These are phyloP conservation scores for Steinernema hermaphroditum DNA, from an alignment of 2,888 invertebrate species.

Conservation along the genomic window DNA sequence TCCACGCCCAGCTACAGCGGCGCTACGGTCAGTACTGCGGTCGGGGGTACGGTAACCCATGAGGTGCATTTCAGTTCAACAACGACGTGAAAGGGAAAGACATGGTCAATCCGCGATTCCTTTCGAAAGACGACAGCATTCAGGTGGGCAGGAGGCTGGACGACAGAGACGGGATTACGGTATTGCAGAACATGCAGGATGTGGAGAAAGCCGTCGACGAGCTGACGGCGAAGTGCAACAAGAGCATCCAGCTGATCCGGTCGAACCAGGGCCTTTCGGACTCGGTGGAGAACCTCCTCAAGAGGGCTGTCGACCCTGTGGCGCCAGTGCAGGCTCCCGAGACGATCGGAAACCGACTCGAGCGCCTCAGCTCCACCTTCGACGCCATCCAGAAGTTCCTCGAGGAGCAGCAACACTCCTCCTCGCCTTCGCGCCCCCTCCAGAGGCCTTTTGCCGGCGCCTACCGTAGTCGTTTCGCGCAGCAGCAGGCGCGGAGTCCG, in stretches of 20 bases:
- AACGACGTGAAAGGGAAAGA: not conserved
- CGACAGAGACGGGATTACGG: slow-evolving; percentile 12
- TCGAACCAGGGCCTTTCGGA: slow-evolving; percentile 48
- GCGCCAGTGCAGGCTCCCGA: slow-evolving; percentile 20
- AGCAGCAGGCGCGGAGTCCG: slow-evolving; percentile 10
- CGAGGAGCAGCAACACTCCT: slow-evolving; percentile 42
- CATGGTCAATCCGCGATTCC: slow-evolving; percentile 3
- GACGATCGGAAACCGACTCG: slow-evolving; percentile 43
- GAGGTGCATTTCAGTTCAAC: not conserved
- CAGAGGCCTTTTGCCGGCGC: not conserved
- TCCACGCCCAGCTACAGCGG: slow-evolving; percentile 18
- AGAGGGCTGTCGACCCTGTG: slow-evolving; percentile 43
- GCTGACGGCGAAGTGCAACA: slow-evolving; percentile 63
- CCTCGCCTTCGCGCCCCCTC: slow-evolving; percentile 22
- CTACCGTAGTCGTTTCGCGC: not conserved
- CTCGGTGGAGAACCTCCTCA: slow-evolving; percentile 49
- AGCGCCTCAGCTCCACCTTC: slow-evolving; percentile 47
- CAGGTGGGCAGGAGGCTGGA: not conserved
- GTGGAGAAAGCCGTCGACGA: slow-evolving; percentile 57
- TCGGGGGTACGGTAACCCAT: not conserved
- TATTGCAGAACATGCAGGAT: slow-evolving; percentile 32
- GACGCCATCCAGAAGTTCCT: slow-evolving; percentile 51
- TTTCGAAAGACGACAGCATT: slow-evolving; percentile 17
- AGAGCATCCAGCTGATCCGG: slow-evolving; percentile 62
- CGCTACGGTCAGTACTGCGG: not conserved